Evolutionary conservation across 2,113 vertebrate genomes (phyloP).

Genomic region (Oxyura jamaicensis): DNA sequence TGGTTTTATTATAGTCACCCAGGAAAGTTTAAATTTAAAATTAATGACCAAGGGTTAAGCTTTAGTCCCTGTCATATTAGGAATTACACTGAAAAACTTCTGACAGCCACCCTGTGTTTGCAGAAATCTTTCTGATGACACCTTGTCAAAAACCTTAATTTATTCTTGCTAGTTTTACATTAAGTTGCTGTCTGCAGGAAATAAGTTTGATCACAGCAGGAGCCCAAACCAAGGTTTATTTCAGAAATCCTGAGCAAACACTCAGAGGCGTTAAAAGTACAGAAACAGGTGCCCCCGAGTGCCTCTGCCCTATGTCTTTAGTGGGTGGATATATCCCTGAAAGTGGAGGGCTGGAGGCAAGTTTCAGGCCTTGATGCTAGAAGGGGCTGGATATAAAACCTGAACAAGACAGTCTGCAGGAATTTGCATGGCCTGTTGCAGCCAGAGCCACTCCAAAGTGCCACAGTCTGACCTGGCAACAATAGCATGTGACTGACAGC

Average conservation of each 20-base stretch:
- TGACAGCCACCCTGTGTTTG: background rate
- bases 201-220: background rate
- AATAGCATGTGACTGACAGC: fast-evolving
- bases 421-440: background rate
- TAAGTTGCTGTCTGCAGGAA: background rate
- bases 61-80: slow-evolving; percentile 13
- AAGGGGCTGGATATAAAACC: background rate
- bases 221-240: background rate
- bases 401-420: background rate
- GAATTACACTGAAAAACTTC: slow-evolving; percentile 4
- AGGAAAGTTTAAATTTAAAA: slow-evolving; percentile 32
- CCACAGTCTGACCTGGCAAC: background rate
- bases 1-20: background rate
- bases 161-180: background rate
- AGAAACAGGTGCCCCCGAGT: background rate
- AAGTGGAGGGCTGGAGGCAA: background rate
- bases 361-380: background rate
- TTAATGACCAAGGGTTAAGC: background rate
- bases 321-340: background rate
- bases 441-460: background rate
- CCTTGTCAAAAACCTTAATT: slow-evolving; percentile 22
- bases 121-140: background rate
- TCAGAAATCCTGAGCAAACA: background rate
- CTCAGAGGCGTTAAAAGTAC: background rate
- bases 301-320: background rate